Evolutionary conservation across 2,888 invertebrate genomes (phyloP), one percentile per base, ranked within the genome.

Genomic region (Lomographa bimaculata): DNA sequence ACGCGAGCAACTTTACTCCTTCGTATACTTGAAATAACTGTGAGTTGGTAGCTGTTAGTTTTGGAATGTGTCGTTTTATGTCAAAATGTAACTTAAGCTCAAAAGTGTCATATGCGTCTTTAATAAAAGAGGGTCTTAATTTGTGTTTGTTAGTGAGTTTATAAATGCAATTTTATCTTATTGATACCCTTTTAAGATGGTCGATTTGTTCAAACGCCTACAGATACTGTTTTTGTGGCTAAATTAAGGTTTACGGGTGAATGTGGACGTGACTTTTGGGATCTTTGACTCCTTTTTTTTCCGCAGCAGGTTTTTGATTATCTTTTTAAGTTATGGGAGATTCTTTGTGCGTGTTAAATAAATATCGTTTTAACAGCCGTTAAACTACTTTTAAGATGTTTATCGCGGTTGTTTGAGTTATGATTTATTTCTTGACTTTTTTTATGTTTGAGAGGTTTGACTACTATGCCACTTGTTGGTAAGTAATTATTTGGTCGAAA

Each of bases 181-280:
- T 57, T 53, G 51, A 57, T 54, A 64, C 64, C 51, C 46, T 49
- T 57, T 58, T 54, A 49, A 43, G 51, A 57, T 52, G 44, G 51
- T 50, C 62, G 55, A 68, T 68, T 68, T 66, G 64, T 60, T 53
- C 42, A 37, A 51, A 66, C 67, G 54, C 66, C 68, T 64, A 68
- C 67, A 51, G 46, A 43, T 53, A 55, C 54, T 54, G 60, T 60
- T 60, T 60, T 59, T 16, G 37, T 33, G 41, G 10, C 54, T 57
- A 54, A 60, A 64, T 64, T 54, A 46, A 52, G 49, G 38, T 33
- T 3, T 3, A n/a, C 29, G 8, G 23, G 12, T 17, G 16, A 19
- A 32, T 36, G 27, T 20, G 37, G 19, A 37, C 33, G 10, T 43
- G 36, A 36, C 37, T 33, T 33, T 43, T 34, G 32, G 28, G 19